Evolutionary conservation across 1,140 invertebrate genomes (phyloP).

Genomic region (Ostrea denselamellosa): DNA sequence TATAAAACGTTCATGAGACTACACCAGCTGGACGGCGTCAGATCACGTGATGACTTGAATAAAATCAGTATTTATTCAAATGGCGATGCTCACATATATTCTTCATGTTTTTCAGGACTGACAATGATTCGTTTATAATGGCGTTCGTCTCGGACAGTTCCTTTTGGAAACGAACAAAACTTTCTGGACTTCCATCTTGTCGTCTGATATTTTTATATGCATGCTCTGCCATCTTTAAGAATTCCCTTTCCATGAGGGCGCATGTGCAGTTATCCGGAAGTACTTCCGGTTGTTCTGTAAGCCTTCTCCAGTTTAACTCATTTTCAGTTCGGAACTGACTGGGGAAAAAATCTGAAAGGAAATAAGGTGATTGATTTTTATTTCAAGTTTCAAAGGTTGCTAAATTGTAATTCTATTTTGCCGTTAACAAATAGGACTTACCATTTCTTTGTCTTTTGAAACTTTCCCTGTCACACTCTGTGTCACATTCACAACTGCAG

Average conservation of each 20-base stretch:
- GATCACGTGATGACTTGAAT: neutral
- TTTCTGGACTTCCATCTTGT: slow-evolving; percentile 56
- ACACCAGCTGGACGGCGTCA: neutral
- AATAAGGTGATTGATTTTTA: neutral
- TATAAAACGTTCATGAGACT: neutral
- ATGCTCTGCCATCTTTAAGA: slow-evolving; percentile 65
- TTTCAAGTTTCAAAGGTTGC: neutral
- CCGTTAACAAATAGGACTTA: neutral
- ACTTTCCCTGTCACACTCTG: slow-evolving; percentile 21
- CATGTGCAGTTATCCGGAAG: slow-evolving; percentile 59
- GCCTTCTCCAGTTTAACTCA: neutral
- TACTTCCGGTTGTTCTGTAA: slow-evolving; percentile 24
- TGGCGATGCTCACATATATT: slow-evolving; percentile 59
- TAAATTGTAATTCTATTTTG: neutral
- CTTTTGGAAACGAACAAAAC: slow-evolving; percentile 63
- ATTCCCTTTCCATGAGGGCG: slow-evolving; percentile 63
- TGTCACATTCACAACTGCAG: slow-evolving; percentile 25
- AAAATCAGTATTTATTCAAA: neutral
- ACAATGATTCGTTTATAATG: slow-evolving; percentile 61
- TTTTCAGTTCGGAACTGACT: neutral
- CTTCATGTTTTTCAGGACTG: slow-evolving; percentile 59
- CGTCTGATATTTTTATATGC: slow-evolving; percentile 66
- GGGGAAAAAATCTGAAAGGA: neutral
- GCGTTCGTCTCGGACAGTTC: slow-evolving; percentile 64
- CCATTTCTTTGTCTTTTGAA: slow-evolving; percentile 39